A percentile compares a stretch with the other conserved stretches of the same genome.
These are phyloP conservation scores for Ferrisia virgata DNA, from an alignment of 2,888 invertebrate species.

Conservation along the genomic window DNA sequence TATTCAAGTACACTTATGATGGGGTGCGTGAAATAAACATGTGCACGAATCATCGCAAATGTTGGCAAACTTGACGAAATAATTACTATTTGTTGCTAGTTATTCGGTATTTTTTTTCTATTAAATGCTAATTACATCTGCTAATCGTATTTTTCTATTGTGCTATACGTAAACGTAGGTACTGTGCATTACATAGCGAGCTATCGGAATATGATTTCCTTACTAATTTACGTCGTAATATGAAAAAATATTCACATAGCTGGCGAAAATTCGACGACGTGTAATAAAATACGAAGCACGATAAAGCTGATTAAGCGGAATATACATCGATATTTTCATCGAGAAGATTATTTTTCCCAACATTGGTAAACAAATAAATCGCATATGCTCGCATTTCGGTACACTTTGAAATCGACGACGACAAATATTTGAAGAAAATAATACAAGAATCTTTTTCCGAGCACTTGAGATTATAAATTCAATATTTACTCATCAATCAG, in stretches of 20 bases:
- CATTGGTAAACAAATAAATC: neutral
- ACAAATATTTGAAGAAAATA: neutral
- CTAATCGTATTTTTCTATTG: neutral
- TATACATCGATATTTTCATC: neutral
- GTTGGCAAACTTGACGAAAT: constrained; percentile 6
- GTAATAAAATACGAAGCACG: neutral
- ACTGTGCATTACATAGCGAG: neutral
- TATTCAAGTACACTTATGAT: neutral
- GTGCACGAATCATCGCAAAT: neutral
- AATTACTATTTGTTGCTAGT: neutral
- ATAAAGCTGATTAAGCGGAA: neutral
- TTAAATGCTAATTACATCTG: constrained; percentile 13
- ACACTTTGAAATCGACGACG: neutral
- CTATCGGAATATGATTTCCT: neutral
- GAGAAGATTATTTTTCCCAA: neutral
- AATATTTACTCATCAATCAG: neutral
- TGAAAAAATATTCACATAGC: neutral
- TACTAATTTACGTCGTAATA: neutral
- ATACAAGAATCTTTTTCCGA: neutral
- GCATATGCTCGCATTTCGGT: neutral
- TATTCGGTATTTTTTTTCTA: neutral
- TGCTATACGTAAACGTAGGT: neutral
- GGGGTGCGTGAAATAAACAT: neutral
- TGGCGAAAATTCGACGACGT: neutral
- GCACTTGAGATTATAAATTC: neutral